phyloP scores from a whole-genome alignment of 2,888 invertebrate genomes.

The Limnephilus auricula region DNA sequence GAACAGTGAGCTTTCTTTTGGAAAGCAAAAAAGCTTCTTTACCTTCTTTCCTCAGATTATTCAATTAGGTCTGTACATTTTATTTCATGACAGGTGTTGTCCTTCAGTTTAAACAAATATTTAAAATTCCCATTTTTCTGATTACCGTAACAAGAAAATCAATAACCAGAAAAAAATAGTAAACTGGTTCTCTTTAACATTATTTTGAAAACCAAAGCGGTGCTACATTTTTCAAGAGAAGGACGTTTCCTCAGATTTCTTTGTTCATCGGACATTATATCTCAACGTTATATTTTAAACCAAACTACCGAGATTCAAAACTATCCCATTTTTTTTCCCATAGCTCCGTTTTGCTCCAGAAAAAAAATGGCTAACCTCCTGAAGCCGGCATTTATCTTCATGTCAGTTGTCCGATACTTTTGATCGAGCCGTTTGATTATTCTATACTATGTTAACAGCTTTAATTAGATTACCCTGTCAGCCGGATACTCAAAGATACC shows the following conservation, averaged over 20 bases:
- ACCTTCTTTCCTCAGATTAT: too few relatives aligned
- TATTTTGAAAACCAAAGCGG: too few relatives aligned
- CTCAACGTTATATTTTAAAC: neutral
- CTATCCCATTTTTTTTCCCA: neutral
- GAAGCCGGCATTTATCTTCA: neutral
- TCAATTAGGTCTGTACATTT: too few relatives aligned
- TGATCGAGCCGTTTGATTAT: neutral
- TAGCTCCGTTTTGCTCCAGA: neutral
- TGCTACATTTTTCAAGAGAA: too few relatives aligned
- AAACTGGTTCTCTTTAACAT: too few relatives aligned
- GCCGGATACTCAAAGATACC: neutral
- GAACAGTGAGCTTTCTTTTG: neutral
- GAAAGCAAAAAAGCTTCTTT: neutral
- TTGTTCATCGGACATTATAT: neutral
- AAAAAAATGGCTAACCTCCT: neutral
- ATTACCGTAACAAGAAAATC: too few relatives aligned
- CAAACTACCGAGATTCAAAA: neutral
- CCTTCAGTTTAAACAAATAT: too few relatives aligned
- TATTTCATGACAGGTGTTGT: too few relatives aligned
- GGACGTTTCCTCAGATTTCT: too few relatives aligned
- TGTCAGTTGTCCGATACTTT: neutral
- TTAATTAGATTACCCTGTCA: neutral
- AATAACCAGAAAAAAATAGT: too few relatives aligned
- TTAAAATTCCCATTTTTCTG: too few relatives aligned
- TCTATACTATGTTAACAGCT: neutral